Percentiles rank a stretch among this genome's conserved stretches.
Evolutionary conservation across 1,140 invertebrate species (phyloP).

Genomic region (Tetramorium alpestre): DNA sequence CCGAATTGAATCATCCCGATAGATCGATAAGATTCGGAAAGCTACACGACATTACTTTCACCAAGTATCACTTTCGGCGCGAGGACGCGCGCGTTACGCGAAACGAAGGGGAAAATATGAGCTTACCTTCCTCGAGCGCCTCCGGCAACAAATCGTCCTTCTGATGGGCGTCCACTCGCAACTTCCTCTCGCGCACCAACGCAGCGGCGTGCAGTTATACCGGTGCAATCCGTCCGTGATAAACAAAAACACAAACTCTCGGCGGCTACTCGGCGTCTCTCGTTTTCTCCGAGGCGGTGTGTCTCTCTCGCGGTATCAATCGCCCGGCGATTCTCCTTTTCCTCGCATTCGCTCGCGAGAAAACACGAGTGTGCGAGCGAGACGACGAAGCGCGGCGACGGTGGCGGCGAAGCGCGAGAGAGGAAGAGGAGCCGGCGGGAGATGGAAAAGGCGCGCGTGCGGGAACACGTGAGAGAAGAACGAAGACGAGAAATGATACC

Average conservation of each 20-base stretch:
- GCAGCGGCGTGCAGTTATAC: slow-evolving; percentile 25
- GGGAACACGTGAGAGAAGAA: not conserved
- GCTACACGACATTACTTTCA: not conserved
- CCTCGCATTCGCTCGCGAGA: slow-evolving; percentile 25
- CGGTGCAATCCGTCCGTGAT: slow-evolving; percentile 59
- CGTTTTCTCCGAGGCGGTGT: slow-evolving; percentile 11
- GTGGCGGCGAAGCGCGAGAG: slow-evolving; percentile 6
- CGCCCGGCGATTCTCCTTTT: slow-evolving; percentile 44
- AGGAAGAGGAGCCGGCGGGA: not conserved
- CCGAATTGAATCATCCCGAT: too few species aligned
- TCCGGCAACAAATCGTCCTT: slow-evolving; percentile 44
- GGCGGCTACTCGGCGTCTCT: slow-evolving; percentile 51
- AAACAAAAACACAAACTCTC: slow-evolving; percentile 71
- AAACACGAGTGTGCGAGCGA: slow-evolving; percentile 41
- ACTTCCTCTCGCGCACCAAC: slow-evolving; percentile 14
- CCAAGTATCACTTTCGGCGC: too few species aligned
- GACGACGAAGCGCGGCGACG: not conserved
- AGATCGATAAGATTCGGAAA: not conserved
- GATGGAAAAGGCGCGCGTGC: not conserved
- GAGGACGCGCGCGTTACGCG: too few species aligned
- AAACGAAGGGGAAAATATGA: not conserved
- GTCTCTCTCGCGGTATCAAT: slow-evolving; percentile 60
- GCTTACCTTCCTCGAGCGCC: slow-evolving; percentile 30
- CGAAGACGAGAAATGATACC: not conserved
- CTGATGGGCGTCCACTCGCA: slow-evolving; percentile 23